phyloP scores from a whole-genome alignment of 2,797 vertebrate genomes.

The Simalia tracyae region DNA sequence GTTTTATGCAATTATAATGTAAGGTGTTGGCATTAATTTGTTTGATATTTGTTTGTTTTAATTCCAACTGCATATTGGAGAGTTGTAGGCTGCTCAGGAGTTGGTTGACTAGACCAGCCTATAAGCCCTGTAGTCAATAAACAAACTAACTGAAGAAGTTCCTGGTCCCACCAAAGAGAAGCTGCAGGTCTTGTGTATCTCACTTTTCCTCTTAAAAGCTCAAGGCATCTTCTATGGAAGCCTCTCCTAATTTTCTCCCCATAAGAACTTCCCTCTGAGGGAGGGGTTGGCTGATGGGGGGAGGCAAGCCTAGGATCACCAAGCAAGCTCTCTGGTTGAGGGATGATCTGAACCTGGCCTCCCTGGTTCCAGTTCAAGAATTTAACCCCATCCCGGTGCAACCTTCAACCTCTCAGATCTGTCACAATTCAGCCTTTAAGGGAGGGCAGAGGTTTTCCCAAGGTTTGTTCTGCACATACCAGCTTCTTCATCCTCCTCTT shows the following conservation, averaged over 20 bases:
- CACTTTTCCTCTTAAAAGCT: not conserved
- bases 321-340: not conserved
- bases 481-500: constrained; percentile 81
- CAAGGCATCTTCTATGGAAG: not conserved
- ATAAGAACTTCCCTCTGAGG: not conserved
- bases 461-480: constrained; percentile 52
- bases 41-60: not conserved
- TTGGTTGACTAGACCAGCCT: too few species aligned
- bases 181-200: not conserved
- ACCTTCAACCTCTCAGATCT: not conserved
- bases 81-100: not conserved
- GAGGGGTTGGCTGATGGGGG: not conserved
- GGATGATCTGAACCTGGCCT: not conserved
- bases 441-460: not conserved
- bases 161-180: not conserved
- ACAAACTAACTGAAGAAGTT: not conserved
- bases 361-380: not conserved
- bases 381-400: not conserved
- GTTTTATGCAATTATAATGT: too few species aligned
- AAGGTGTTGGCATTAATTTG: too few species aligned
- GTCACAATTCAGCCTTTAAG: not conserved
- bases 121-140: not conserved
- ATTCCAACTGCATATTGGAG: not conserved
- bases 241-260: not conserved
- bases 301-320: not conserved